These are phyloP conservation scores for Anaspis maculata DNA, from an alignment of 2,888 invertebrate genomes.

Conservation along the genomic window DNA sequence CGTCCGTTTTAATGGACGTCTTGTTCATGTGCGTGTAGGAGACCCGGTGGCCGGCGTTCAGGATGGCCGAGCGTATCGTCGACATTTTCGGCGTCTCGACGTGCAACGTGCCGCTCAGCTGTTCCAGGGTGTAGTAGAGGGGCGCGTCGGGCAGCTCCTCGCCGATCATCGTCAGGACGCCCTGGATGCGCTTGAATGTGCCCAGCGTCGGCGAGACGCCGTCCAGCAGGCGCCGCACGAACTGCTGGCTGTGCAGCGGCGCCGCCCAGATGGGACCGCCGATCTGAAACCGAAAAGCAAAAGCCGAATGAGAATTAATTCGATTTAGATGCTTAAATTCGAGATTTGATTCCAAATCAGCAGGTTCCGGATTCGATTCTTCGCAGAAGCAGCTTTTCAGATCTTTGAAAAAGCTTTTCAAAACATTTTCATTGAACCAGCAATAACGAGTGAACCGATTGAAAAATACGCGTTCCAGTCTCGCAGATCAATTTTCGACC, in stretches of 20 bases:
- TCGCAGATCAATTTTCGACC: no score
- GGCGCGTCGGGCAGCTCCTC: constrained; percentile 83
- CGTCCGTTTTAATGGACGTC: constrained; percentile 86
- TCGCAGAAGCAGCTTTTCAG: no score
- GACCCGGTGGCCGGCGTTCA: constrained; percentile 84
- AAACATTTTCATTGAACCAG: no score
- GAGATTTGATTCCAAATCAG: no score
- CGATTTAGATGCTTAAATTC: constrained; percentile 9
- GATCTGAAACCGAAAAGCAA: constrained; percentile 53
- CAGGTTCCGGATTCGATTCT: no score
- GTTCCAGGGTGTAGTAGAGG: constrained; percentile 78
- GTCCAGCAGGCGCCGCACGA: constrained; percentile 60
- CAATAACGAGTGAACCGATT: no score
- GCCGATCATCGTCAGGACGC: constrained; percentile 68
- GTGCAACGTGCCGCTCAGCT: constrained; percentile 65
- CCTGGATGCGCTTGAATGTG: constrained; percentile 69
- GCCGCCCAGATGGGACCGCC: constrained; percentile 95
- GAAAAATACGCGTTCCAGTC: no score
- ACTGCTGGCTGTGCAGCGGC: constrained; percentile 70
- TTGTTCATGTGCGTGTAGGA: constrained; percentile 87
- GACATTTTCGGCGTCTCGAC: constrained; percentile 62
- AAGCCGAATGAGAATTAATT: constrained; percentile 5
- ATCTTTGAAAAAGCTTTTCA: no score
- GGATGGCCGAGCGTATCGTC: constrained; percentile 70
- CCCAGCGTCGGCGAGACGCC: constrained; percentile 45